phyloP scores from a whole-genome alignment of 1,140 invertebrate genomes.

The Drosophila athabasca region DNA sequence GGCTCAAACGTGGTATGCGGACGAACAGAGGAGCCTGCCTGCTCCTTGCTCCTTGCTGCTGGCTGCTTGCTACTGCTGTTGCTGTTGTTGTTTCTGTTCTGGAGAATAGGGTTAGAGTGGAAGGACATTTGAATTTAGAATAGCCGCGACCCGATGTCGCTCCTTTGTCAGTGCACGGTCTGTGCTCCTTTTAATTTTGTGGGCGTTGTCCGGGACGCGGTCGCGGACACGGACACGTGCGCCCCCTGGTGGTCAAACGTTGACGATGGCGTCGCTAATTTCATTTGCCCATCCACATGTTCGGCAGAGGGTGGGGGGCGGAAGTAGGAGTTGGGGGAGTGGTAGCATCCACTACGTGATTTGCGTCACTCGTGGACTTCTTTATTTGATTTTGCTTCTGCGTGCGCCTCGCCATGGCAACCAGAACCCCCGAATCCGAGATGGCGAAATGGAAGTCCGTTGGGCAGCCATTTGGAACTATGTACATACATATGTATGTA shows the following conservation, averaged over 20 bases:
- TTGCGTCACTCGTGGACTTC: constrained; percentile 62
- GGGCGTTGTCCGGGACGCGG: constrained; percentile 31
- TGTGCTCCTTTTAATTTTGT: constrained; percentile 52
- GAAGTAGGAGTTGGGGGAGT: too few relatives aligned
- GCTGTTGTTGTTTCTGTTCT: constrained; percentile 1
- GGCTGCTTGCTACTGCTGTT: constrained; percentile 19
- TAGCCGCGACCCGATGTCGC: constrained; percentile 34
- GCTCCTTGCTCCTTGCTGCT: constrained; percentile 16
- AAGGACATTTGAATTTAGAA: constrained; percentile 55
- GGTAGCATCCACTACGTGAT: constrained; percentile 54
- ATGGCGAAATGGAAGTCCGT: neutral
- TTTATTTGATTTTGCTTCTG: constrained; percentile 59
- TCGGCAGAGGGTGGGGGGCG: neutral
- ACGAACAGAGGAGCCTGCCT: neutral
- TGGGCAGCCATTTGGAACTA: neutral
- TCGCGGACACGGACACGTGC: constrained; percentile 29
- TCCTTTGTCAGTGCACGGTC: constrained; percentile 13
- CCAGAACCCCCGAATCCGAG: constrained; percentile 10
- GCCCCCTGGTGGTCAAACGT: constrained; percentile 10
- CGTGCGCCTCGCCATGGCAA: constrained; percentile 48
- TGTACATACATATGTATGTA: too few relatives aligned
- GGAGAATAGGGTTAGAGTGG: constrained; percentile 4
- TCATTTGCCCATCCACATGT: constrained; percentile 73
- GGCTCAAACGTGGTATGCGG: constrained; percentile 86
- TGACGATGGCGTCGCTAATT: constrained; percentile 65